Percentiles rank a stretch among this genome's conserved stretches.
Conservation (phyloP, 2,888 invertebrate genomes). For the Liodrosophila aerea region DNA sequence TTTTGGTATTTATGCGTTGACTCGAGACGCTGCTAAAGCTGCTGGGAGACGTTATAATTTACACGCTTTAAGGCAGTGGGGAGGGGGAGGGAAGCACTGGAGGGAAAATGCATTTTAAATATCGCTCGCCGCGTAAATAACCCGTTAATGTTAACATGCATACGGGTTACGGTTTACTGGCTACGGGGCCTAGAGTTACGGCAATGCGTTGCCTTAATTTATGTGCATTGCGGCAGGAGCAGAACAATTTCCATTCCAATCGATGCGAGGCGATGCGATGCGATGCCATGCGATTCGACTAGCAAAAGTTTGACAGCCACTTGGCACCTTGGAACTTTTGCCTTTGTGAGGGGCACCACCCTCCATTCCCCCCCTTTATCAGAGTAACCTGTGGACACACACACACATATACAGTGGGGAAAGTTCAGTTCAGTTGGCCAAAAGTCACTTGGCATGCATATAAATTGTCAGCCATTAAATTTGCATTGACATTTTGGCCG, state of each 20-base stretch:
- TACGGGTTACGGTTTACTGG: slow-evolving; percentile 18
- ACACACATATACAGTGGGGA: slow-evolving; percentile 23
- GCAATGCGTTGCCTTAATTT: slow-evolving; percentile 71
- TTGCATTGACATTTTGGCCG: slow-evolving; percentile 76
- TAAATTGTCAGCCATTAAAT: slow-evolving; percentile 77
- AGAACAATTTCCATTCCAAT: slow-evolving; percentile 11
- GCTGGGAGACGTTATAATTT: not conserved
- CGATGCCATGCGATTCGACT: slow-evolving; percentile 45
- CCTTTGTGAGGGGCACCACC: slow-evolving; percentile 11
- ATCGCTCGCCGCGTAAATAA: slow-evolving; percentile 72
- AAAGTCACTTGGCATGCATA: slow-evolving; percentile 78
- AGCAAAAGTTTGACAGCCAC: slow-evolving; percentile 74
- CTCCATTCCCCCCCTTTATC: not conserved
- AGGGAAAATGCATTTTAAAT: slow-evolving; percentile 72
- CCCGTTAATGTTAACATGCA: slow-evolving; percentile 73
- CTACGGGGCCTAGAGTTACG: not conserved
- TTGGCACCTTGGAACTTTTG: slow-evolving; percentile 76
- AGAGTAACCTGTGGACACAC: slow-evolving; percentile 29
- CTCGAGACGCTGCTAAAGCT: slow-evolving; percentile 17
- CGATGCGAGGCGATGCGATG: slow-evolving; percentile 66
- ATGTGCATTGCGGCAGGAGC: slow-evolving; percentile 59
- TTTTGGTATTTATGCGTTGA: slow-evolving; percentile 60
- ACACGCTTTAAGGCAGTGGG: slow-evolving; percentile 19
- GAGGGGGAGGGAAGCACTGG: too few relatives aligned
- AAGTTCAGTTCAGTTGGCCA: slow-evolving; percentile 76